Conservation (phyloP, 2,113 vertebrate genomes). For the Budorcas taxicolor region DNA sequence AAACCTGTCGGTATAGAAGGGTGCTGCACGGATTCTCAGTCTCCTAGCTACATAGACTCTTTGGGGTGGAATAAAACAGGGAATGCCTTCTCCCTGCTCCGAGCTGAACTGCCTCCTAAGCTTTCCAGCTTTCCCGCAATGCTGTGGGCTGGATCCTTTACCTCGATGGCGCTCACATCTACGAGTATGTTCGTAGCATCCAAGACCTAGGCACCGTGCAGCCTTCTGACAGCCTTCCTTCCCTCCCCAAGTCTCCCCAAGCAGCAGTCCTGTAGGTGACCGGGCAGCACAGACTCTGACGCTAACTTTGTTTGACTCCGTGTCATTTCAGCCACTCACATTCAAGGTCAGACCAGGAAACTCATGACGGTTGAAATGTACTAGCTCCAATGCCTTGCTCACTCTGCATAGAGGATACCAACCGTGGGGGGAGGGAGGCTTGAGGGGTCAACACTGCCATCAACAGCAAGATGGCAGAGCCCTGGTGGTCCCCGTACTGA, state of each 20-base stretch:
- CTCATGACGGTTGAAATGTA: fast-evolving
- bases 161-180: fast-evolving
- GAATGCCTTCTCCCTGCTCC: fast-evolving
- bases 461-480: background rate
- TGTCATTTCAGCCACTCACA: background rate
- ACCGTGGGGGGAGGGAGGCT: fast-evolving
- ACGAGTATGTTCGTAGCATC: fast-evolving
- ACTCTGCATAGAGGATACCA: background rate
- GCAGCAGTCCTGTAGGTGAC: background rate
- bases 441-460: fast-evolving
- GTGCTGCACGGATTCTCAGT: background rate
- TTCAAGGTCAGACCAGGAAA: background rate
- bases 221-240: background rate
- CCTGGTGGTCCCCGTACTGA: background rate
- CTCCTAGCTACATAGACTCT: background rate
- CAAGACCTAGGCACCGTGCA: background rate
- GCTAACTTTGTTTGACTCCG: background rate
- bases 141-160: fast-evolving
- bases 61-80: background rate
- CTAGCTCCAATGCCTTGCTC: background rate
- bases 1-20: fast-evolving
- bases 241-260: background rate
- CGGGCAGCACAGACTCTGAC: fast-evolving
- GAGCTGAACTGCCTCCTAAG: fast-evolving
- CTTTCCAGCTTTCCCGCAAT: fast-evolving